These are phyloP conservation scores for Eulemur mongoz DNA, from an alignment of 2,797 vertebrate genomes.

Conservation along the genomic window DNA sequence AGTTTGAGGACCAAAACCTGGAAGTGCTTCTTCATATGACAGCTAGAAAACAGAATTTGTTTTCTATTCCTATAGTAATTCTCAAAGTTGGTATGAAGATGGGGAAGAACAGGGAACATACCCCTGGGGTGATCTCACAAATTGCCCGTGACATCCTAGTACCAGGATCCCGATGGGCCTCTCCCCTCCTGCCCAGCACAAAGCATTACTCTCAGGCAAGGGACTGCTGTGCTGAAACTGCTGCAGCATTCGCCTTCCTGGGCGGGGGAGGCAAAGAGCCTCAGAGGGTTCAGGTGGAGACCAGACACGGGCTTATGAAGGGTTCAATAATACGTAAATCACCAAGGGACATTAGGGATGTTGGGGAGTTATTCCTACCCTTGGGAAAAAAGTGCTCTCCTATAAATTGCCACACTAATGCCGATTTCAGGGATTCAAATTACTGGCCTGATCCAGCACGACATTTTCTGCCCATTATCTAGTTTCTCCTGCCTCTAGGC, in stretches of 20 bases:
- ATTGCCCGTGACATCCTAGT: background rate
- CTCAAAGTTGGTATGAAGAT: background rate
- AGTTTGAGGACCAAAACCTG: background rate
- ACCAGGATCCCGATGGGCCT: background rate
- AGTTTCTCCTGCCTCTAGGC: slow-evolving; percentile 66
- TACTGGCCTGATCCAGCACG: slow-evolving; percentile 43
- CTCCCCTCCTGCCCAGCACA: background rate
- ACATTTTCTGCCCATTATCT: slow-evolving; percentile 65
- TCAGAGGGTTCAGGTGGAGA: background rate
- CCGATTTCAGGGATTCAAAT: slow-evolving; percentile 67
- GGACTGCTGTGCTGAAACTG: background rate
- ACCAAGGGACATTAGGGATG: background rate
- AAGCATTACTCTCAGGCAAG: background rate
- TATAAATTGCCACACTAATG: slow-evolving; percentile 49
- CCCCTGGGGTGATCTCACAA: background rate
- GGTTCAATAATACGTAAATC: background rate
- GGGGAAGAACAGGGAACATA: background rate
- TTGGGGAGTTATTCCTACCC: background rate
- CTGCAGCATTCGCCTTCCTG: background rate
- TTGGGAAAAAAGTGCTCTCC: slow-evolving; percentile 30
- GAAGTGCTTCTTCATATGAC: background rate
- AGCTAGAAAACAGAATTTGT: background rate
- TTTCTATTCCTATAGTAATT: background rate
- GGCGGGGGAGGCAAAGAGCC: background rate
- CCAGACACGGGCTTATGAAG: background rate